Percentiles rank a stretch among this genome's conserved stretches.
These are phyloP conservation scores for Argyresthia goedartella DNA, from an alignment of 2,888 invertebrate species.

Conservation along the genomic window DNA sequence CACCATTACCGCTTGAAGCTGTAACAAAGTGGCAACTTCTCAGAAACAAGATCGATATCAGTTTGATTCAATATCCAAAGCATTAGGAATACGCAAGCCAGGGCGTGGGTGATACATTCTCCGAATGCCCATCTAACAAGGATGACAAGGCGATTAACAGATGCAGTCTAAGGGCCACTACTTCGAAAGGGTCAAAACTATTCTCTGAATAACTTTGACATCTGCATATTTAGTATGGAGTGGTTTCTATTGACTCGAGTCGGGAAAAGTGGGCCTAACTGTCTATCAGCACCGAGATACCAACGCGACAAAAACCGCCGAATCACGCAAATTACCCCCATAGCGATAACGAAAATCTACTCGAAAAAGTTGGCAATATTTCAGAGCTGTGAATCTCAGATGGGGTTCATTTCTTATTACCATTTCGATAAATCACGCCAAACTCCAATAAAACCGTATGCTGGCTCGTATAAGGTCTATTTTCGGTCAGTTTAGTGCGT, in stretches of 20 bases:
- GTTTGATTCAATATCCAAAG: conserved; percentile 43
- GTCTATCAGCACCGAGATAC: conserved; percentile 28
- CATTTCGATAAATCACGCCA: no score
- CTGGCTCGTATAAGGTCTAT: no score
- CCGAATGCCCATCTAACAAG: conserved; percentile 41
- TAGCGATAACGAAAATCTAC: conserved; percentile 34
- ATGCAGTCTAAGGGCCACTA: no score
- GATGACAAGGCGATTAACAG: conserved; percentile 40
- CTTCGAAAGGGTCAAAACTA: no score
- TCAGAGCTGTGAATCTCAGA: conserved; percentile 28
- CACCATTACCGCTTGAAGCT: no score
- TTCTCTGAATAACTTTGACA: no score
- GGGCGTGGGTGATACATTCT: conserved; percentile 43
- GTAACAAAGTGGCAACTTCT: conserved; percentile 21
- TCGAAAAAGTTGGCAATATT: conserved; percentile 42
- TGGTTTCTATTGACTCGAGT: no score
- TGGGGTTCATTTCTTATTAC: conserved; percentile 22
- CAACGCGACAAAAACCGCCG: conserved; percentile 47
- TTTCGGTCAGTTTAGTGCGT: not conserved
- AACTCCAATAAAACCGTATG: no score
- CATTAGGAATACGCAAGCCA: conserved; percentile 42
- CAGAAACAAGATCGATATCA: conserved; percentile 49
- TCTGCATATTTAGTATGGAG: no score
- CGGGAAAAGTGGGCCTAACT: conserved; percentile 4
- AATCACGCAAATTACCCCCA: conserved; percentile 57